Evolutionary conservation across 2,797 vertebrate genomes (phyloP).

Genomic region (Pangasius krempfi): DNA sequence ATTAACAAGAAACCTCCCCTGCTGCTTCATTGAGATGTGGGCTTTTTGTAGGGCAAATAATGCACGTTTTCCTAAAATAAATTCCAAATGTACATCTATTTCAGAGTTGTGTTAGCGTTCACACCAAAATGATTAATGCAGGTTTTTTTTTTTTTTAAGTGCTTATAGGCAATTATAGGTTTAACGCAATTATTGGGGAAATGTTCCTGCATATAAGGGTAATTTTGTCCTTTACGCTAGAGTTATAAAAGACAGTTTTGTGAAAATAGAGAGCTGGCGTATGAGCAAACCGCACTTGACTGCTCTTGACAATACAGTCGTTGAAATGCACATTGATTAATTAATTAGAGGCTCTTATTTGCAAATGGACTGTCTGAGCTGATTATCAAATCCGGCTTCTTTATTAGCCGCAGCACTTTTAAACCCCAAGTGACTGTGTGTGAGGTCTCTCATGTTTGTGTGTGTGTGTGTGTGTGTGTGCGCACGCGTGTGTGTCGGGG

Average conservation of each 20-base stretch:
- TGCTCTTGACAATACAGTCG: constrained; percentile 75
- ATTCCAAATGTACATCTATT: constrained; percentile 21
- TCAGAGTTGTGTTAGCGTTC: constrained; percentile 19
- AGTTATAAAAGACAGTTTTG: constrained; percentile 36
- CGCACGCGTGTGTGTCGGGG: neutral
- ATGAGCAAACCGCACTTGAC: constrained; percentile 74
- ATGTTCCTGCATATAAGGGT: constrained; percentile 22
- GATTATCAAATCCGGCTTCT: constrained; percentile 79
- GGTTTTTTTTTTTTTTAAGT: neutral
- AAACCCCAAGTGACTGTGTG: constrained; percentile 35
- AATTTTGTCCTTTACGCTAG: constrained; percentile 29
- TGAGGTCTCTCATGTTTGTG: constrained; percentile 20
- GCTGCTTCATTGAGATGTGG: constrained; percentile 57
- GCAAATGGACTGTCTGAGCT: constrained; percentile 80
- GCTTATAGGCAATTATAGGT: constrained; percentile 25
- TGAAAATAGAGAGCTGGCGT: constrained; percentile 44
- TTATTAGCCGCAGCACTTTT: constrained; percentile 68
- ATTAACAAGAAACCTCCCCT: constrained; percentile 59
- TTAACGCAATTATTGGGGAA: constrained; percentile 32
- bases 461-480: neutral
- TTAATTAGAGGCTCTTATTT: constrained; percentile 81
- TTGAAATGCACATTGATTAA: constrained; percentile 80
- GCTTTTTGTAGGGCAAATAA: constrained; percentile 50
- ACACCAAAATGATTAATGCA: constrained; percentile 22
- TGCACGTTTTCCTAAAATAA: constrained; percentile 39